These are phyloP conservation scores for Sorex fumeus DNA, from an alignment of 2,113 vertebrate species.

Conservation along the genomic window DNA sequence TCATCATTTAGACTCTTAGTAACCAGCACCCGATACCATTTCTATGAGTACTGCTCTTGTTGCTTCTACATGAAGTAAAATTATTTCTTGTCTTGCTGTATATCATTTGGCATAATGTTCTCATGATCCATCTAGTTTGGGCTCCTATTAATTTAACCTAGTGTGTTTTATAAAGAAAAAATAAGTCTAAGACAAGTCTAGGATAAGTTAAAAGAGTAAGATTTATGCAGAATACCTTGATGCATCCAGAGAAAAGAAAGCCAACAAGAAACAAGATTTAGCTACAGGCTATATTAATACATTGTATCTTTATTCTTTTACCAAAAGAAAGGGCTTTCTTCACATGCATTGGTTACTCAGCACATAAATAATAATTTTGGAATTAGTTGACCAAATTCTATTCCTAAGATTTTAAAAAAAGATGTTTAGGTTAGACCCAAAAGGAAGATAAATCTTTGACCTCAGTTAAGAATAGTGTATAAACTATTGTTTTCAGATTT, in stretches of 20 bases:
- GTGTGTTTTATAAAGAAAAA: not conserved
- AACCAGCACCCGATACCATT: not conserved
- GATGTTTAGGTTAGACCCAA: not conserved
- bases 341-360: not conserved
- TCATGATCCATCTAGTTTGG: not conserved
- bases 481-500: not conserved
- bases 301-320: not conserved
- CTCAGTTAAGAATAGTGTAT: not conserved
- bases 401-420: not conserved
- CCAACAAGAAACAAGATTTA: not conserved
- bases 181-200: not conserved
- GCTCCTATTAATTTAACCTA: not conserved
- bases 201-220: not conserved
- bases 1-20: not conserved
- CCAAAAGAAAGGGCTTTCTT: not conserved
- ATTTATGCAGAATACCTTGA: constrained; percentile 33
- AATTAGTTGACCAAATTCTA: not conserved
- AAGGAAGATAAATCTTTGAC: not conserved
- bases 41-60: no score
- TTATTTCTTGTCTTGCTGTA: not conserved
- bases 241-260: not conserved
- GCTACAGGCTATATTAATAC: not conserved
- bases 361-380: not conserved
- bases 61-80: not conserved
- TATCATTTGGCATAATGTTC: not conserved